phyloP scores from a whole-genome alignment of 2,888 invertebrate genomes.

The Criorhina ranunculi region DNA sequence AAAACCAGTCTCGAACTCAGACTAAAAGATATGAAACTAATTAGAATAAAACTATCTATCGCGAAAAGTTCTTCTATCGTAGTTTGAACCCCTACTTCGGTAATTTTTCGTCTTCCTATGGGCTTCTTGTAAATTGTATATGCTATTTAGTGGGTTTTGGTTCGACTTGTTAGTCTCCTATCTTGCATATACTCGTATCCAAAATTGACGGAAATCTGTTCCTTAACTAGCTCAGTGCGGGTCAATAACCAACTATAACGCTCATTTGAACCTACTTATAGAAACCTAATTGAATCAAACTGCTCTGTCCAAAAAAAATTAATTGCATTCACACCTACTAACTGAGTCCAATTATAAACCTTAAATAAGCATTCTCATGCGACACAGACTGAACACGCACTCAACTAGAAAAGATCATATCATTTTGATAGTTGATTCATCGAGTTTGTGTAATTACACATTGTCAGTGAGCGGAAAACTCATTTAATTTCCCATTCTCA shows the following conservation, averaged over 20 bases:
- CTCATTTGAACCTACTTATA: background rate
- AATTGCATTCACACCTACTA: slow-evolving; percentile 35
- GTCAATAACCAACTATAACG: background rate
- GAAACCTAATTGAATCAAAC: background rate
- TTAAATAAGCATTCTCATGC: slow-evolving; percentile 62
- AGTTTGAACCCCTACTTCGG: too few relatives aligned
- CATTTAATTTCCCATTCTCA: slow-evolving; percentile 17
- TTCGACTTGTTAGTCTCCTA: too few relatives aligned
- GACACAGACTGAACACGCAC: slow-evolving; percentile 4
- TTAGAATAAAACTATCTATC: too few relatives aligned
- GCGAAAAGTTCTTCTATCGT: too few relatives aligned
- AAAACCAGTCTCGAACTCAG: too few relatives aligned
- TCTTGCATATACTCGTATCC: too few relatives aligned
- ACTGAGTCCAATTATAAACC: slow-evolving; percentile 54
- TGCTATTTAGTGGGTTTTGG: too few relatives aligned
- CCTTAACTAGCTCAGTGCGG: background rate
- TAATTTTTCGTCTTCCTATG: too few relatives aligned
- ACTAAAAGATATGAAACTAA: too few relatives aligned
- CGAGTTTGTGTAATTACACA: slow-evolving; percentile 39
- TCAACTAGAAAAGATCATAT: slow-evolving; percentile 64
- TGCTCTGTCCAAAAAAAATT: background rate
- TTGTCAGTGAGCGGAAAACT: slow-evolving; percentile 42
- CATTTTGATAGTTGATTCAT: slow-evolving; percentile 54
- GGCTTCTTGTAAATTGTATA: too few relatives aligned
- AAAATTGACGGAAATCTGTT: background rate